Conservation (phyloP, 2,113 vertebrate species). For the Camelus bactrianus region DNA sequence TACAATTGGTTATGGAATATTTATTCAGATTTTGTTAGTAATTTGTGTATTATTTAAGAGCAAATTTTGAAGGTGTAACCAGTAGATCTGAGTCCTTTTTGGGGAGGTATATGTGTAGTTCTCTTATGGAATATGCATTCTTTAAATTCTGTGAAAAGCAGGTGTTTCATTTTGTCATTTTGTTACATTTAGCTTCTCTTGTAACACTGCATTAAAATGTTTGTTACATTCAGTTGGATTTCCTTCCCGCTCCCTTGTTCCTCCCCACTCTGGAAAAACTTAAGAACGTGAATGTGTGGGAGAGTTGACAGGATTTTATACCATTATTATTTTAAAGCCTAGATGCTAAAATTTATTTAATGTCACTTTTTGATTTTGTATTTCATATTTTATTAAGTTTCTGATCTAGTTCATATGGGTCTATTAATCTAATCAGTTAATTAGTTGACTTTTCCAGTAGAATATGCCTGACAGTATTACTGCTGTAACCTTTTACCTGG, state of each 20-base stretch:
- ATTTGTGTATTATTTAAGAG: conserved; percentile 35
- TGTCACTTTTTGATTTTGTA: background rate
- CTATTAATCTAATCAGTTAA: background rate
- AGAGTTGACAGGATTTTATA: background rate
- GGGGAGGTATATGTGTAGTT: background rate
- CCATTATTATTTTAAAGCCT: background rate
- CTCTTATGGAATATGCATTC: background rate
- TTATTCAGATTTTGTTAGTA: background rate
- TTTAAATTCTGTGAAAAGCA: conserved; percentile 28
- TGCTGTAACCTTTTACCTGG: background rate
- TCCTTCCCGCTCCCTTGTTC: background rate
- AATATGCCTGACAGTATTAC: background rate
- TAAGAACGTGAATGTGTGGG: background rate
- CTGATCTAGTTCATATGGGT: background rate
- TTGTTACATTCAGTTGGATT: conserved; percentile 4
- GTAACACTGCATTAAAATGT: background rate
- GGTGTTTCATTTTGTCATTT: conserved; percentile 7
- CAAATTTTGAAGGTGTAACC: background rate
- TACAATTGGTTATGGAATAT: background rate
- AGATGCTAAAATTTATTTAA: background rate
- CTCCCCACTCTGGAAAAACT: background rate
- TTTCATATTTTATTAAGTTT: conserved; percentile 5
- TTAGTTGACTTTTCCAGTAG: background rate
- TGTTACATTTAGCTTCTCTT: conserved; percentile 40
- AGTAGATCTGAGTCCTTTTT: background rate